Base-by-base conservation (phyloP, 1,140 invertebrate genomes). In the Caenorhabditis tropicalis region DNA sequence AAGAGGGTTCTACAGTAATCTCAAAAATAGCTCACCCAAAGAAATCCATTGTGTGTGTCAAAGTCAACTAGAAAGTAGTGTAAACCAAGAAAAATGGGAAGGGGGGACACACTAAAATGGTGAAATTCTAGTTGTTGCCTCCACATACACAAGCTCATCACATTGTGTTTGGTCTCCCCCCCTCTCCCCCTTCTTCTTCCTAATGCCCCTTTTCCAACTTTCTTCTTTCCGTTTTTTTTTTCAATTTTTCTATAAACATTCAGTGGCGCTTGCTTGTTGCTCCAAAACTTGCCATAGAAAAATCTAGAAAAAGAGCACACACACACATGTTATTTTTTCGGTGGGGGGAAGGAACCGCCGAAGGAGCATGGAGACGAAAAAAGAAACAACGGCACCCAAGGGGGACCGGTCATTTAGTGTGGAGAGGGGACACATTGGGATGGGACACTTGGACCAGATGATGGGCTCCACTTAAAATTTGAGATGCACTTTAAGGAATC, bases 81-180 rank as follows among this genome's bases (percentile, higher is more conserved):
- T 51, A 46, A 48, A 48, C 74, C 27, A 79, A 48, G 5, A 79
- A 46, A 46, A 74, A 39, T 27, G 21, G 29, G 10, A 29, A 39
- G 12, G 4, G 29, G 9, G 31, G 12, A 39, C 43, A 74, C 10
- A 74, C 31, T 56, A 56, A 56, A 56, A 56, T 21, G 7, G 48
- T 15, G 48, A 19, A 12, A 56, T 56, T n/a, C 21, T 16, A 65
- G 16, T 31, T 65, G n/a, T 33, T 33, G 16, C 27, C 19, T 5
- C 21, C 29, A 15, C 36, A 31, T 21, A 31, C n/a, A 15, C 36
- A 24, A 81, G 51, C 79, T 81, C 51, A 51, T 81, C 51, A 51
- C 51, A 31, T 81, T 81, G 46, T 81, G 46, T 81, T 81, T 33
- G 46, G 65, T 33, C 7, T 36, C 39, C 65, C 33, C 31, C 33